Percentiles rank a stretch among this genome's conserved stretches.
phyloP scores from a whole-genome alignment of 2,797 vertebrate species.

The Prionace glauca region DNA sequence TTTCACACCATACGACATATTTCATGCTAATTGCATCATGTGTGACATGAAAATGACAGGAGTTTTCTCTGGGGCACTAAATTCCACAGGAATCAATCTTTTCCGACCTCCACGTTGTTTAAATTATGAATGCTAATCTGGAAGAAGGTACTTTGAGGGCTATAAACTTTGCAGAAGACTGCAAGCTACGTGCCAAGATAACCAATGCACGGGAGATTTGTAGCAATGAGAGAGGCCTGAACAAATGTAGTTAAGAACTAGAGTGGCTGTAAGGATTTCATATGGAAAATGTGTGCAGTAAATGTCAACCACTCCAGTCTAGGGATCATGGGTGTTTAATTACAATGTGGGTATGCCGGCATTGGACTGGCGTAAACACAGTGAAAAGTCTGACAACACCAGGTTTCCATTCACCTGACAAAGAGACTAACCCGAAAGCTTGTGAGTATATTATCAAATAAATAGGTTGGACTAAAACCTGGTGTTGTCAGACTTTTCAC shows the following conservation, averaged over 20 bases:
- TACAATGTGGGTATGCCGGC: no score
- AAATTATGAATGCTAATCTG: background rate
- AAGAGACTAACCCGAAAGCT: no score
- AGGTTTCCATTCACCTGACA: no score
- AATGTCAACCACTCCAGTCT: constrained; percentile 8
- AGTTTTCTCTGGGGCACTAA: background rate
- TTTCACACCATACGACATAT: background rate
- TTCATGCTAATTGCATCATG: background rate
- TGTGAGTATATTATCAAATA: no score
- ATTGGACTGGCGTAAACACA: no score
- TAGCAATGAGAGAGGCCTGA: background rate
- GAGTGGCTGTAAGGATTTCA: constrained; percentile 21
- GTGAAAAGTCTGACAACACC: no score
- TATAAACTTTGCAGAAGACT: background rate
- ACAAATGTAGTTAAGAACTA: background rate
- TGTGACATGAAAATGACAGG: background rate
- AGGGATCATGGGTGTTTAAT: background rate
- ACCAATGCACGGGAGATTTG: background rate
- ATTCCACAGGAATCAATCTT: constrained; percentile 21
- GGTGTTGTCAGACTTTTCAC: no score
- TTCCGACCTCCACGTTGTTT: background rate
- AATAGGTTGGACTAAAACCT: no score
- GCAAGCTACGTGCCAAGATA: constrained; percentile 23
- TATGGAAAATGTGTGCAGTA: constrained; percentile 25
- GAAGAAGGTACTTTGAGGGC: background rate